Evolutionary conservation across 2,113 vertebrate species (phyloP).

Genomic region (Dendropsophus ebraccatus): DNA sequence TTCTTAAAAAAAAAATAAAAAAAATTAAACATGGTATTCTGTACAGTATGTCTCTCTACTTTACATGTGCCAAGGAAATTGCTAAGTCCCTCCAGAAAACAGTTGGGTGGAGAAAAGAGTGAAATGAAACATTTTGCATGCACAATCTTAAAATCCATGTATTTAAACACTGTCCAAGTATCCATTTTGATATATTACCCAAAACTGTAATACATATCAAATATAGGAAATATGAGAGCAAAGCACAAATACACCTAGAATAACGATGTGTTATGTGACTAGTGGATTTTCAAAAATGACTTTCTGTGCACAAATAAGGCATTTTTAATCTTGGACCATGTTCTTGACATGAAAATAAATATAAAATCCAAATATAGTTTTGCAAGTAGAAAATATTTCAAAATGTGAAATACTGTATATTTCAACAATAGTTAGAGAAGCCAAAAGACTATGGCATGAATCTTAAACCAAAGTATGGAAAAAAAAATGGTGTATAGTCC

Average conservation of each 20-base stretch:
- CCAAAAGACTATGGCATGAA: neutral
- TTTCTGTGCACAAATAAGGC: conserved; percentile 29
- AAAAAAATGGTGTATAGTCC: neutral
- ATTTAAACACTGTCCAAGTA: conserved; percentile 22
- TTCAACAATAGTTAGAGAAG: neutral
- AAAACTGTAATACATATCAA: conserved; percentile 19
- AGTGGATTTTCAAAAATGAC: neutral
- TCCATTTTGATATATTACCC: conserved; percentile 32
- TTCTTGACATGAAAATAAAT: neutral
- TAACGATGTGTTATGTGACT: conserved; percentile 31
- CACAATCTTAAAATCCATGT: conserved; percentile 23
- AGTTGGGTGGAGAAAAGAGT: conserved; percentile 27
- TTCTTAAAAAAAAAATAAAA: neutral
- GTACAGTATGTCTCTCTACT: neutral
- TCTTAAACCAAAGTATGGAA: neutral
- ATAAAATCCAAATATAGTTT: neutral
- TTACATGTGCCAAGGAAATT: neutral
- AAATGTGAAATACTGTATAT: neutral
- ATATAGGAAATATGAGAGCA: conserved; percentile 22
- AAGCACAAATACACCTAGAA: conserved; percentile 8
- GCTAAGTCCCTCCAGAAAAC: conserved; percentile 44
- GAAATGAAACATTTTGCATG: conserved; percentile 12
- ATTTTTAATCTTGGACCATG: conserved; percentile 12
- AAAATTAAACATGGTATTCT: conserved; percentile 1
- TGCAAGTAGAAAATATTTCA: neutral